Percentiles rank a stretch among this genome's conserved stretches.
Evolutionary conservation across 2,888 invertebrate species (phyloP).

Genomic region (Lydus trimaculatus): DNA sequence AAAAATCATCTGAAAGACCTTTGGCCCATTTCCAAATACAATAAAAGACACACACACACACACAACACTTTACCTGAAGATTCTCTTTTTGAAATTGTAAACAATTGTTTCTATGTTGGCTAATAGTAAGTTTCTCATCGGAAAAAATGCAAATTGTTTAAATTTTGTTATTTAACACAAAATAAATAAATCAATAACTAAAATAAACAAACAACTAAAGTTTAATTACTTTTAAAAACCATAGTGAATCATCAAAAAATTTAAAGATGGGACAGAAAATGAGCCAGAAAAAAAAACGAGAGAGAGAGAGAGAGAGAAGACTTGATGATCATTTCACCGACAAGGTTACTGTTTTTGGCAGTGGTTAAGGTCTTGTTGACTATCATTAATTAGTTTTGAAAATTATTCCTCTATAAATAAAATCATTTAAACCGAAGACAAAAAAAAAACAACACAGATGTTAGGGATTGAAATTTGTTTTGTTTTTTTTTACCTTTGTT

Average conservation of each 20-base stretch:
- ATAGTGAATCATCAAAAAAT: not conserved
- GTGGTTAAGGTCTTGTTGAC: constrained; percentile 3
- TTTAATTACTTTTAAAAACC: not conserved
- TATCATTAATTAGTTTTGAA: not conserved
- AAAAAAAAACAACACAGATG: no score
- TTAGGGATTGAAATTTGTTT: not conserved
- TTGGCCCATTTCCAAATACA: not conserved
- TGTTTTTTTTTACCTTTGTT: not conserved
- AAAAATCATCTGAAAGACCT: not conserved
- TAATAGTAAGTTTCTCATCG: not conserved
- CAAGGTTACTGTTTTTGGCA: constrained; percentile 9
- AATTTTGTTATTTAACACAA: no score
- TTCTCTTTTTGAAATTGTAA: not conserved
- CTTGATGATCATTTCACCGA: not conserved
- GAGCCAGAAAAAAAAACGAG: not conserved
- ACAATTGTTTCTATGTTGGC: not conserved
- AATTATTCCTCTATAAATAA: not conserved
- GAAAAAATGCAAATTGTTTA: not conserved
- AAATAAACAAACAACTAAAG: not conserved
- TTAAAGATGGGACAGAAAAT: not conserved
- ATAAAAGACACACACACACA: not conserved
- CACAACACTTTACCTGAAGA: not conserved
- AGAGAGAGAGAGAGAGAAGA: no score
- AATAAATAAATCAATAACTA: not conserved
- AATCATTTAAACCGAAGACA: not conserved